phyloP scores from a whole-genome alignment of 2,888 invertebrate genomes.

The Lithophane leautieri region DNA sequence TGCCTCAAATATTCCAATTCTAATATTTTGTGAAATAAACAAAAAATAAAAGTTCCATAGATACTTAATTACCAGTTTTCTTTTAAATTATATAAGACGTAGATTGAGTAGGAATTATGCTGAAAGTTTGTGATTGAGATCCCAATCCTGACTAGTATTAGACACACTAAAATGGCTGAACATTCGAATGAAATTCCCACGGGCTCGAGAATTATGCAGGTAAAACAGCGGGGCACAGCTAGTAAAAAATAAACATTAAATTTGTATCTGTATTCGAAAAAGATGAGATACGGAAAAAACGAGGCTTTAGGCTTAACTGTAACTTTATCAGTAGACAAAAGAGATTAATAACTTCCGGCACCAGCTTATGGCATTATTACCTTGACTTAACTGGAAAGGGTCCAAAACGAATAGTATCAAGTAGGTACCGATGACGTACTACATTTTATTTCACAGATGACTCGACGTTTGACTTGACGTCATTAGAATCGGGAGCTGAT shows the following conservation, averaged over 20 bases:
- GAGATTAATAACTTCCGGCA: conserved; percentile 39
- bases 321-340: conserved; percentile 31
- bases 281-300: conserved; percentile 29
- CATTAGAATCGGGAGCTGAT: conserved; percentile 78
- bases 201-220: too few relatives aligned
- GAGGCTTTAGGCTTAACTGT: conserved; percentile 22
- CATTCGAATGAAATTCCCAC: too few relatives aligned
- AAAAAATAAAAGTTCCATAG: not conserved
- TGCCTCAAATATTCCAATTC: not conserved
- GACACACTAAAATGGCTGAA: too few relatives aligned
- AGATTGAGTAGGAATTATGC: conserved; percentile 2
- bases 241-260: conserved; percentile 24
- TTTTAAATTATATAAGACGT: conserved; percentile 12
- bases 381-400: conserved; percentile 19
- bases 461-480: conserved; percentile 74
- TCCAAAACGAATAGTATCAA: conserved; percentile 1
- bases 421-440: not conserved
- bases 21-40: not conserved
- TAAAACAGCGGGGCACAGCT: too few relatives aligned
- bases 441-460: conserved; percentile 70
- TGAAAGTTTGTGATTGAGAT: conserved; percentile 19
- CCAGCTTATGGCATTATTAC: conserved; percentile 35
- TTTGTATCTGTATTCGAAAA: conserved; percentile 20
- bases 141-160: too few relatives aligned
- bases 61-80: not conserved